phyloP scores from a whole-genome alignment of 2,888 invertebrate genomes.

The Drosophila subsilvestris region DNA sequence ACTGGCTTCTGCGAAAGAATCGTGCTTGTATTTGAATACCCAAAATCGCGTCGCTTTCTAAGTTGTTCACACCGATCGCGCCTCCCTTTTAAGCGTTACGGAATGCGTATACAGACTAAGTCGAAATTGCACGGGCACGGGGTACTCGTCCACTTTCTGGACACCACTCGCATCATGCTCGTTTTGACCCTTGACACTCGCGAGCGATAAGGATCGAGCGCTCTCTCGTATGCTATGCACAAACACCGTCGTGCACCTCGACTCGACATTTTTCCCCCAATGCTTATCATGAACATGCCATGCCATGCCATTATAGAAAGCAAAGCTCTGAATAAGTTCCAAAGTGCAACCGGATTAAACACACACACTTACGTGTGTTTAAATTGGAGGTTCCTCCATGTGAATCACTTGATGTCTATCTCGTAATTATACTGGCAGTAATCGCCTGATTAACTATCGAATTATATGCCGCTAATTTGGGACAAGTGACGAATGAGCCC shows the following conservation, averaged over 20 bases:
- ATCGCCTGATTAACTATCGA: conserved; percentile 30
- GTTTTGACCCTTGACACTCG: conserved; percentile 28
- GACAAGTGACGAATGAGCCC: conserved; percentile 21
- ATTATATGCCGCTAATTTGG: conserved; percentile 11
- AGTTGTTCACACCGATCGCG: conserved; percentile 25
- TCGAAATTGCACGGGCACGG: conserved; percentile 42
- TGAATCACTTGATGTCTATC: conserved; percentile 34
- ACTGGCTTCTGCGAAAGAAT: not conserved
- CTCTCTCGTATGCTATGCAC: conserved; percentile 29
- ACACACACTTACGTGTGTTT: conserved; percentile 3
- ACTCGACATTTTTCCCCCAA: conserved; percentile 23
- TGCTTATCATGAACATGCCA: conserved; percentile 70
- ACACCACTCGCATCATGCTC: conserved; percentile 21
- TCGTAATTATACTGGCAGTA: conserved; percentile 32
- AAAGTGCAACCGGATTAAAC: conserved; percentile 55
- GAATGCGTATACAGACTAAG: conserved; percentile 52
- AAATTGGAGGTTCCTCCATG: conserved; percentile 59
- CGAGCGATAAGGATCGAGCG: conserved; percentile 6
- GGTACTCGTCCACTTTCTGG: not conserved
- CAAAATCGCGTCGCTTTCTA: conserved; percentile 8
- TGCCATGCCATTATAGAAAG: conserved; percentile 34
- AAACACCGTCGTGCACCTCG: conserved; percentile 55
- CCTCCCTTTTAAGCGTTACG: conserved; percentile 51
- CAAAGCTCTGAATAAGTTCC: conserved; percentile 48
- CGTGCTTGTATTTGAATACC: conserved; percentile 10